phyloP scores from a whole-genome alignment of 2,113 vertebrate genomes.

The Toxotes chatareus region DNA sequence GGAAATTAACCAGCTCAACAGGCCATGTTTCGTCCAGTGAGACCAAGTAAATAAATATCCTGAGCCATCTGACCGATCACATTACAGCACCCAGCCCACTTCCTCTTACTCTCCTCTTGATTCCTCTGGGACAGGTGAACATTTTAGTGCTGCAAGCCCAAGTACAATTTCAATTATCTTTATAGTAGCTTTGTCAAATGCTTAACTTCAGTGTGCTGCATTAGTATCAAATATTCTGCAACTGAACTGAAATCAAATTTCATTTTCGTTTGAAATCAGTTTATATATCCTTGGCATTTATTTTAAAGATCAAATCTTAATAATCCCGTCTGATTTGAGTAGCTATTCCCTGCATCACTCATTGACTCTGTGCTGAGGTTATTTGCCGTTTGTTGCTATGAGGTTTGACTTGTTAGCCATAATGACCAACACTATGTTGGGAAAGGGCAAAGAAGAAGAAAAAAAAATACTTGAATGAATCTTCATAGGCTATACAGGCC shows the following conservation, averaged over 20 bases:
- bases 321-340: not conserved
- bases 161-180: not conserved
- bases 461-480: not conserved
- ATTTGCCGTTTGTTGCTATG: not conserved
- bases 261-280: not conserved
- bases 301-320: not conserved
- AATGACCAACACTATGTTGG: not conserved
- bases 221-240: not conserved
- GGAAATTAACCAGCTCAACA: slow-evolving; percentile 74
- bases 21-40: slow-evolving; percentile 52
- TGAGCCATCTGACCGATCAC: slow-evolving; percentile 34
- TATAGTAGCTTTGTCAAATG: not conserved
- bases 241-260: not conserved
- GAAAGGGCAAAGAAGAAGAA: too few species aligned
- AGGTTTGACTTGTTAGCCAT: not conserved
- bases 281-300: not conserved
- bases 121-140: slow-evolving; percentile 43
- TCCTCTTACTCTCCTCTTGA: slow-evolving; percentile 27
- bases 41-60: slow-evolving; percentile 56
- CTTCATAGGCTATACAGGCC: not conserved
- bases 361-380: not conserved
- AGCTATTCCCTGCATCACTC: not conserved
- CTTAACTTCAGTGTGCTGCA: not conserved
- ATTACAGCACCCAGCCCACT: slow-evolving; percentile 47
- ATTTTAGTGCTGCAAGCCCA: slow-evolving; percentile 24